A percentile compares a stretch with the other conserved stretches of the same genome.
phyloP scores from a whole-genome alignment of 2,113 vertebrate species.

The Phyllostomus discolor region DNA sequence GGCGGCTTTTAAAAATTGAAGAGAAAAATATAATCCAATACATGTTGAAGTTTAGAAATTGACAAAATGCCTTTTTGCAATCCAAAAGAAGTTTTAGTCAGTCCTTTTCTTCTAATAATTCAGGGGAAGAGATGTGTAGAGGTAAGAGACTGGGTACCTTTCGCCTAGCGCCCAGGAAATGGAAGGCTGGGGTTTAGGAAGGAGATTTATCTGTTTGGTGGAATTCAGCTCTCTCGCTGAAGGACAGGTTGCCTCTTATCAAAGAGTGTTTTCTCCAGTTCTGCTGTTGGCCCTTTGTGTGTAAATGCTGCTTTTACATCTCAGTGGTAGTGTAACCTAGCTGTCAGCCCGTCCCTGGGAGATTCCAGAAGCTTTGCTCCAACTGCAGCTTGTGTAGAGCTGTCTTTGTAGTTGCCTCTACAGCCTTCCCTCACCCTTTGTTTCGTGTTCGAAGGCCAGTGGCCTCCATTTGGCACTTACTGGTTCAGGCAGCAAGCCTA shows the following conservation, averaged over 20 bases:
- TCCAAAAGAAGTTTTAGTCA: background rate
- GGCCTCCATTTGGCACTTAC: background rate
- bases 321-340: background rate
- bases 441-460: too few species aligned
- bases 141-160: background rate
- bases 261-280: background rate
- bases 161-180: background rate
- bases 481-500: background rate
- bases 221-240: background rate
- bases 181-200: background rate
- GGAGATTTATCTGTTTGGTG: background rate
- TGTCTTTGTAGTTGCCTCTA: background rate
- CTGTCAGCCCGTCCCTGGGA: background rate
- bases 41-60: background rate
- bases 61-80: background rate
- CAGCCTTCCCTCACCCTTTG: background rate
- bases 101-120: background rate
- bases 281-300: background rate
- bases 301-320: background rate
- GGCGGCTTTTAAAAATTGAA: slow-evolving; percentile 25
- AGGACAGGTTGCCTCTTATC: background rate
- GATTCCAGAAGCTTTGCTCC: background rate
- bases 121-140: background rate
- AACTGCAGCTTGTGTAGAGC: background rate
- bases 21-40: slow-evolving; percentile 15